A percentile compares a stretch with the other conserved stretches of the same genome.
Conservation (phyloP, 2,113 vertebrate genomes). For the Aphyosemion australe region DNA sequence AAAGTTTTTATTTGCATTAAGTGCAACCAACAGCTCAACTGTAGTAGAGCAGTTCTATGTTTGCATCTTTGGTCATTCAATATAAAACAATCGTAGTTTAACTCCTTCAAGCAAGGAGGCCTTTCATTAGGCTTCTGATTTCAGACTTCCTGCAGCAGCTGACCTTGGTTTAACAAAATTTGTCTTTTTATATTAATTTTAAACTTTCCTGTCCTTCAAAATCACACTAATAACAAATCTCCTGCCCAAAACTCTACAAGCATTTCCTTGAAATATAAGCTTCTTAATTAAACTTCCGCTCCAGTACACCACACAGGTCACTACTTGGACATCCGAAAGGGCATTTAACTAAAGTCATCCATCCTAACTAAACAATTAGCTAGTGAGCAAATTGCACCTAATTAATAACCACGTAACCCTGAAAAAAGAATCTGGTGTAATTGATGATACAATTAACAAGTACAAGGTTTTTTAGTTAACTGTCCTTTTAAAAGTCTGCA, state of each 20-base stretch:
- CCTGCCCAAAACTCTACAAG: neutral
- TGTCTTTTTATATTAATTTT: too few species aligned
- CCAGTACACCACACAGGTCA: conserved; percentile 23
- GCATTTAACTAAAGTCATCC: conserved; percentile 21
- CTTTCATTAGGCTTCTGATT: too few species aligned
- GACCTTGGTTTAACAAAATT: too few species aligned
- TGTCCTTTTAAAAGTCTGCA: conserved; percentile 52
- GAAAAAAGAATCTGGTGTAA: conserved; percentile 46
- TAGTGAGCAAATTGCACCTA: conserved; percentile 15
- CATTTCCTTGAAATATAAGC: conserved; percentile 19
- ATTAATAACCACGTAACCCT: conserved; percentile 46
- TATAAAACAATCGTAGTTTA: too few species aligned
- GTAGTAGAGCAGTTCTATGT: too few species aligned
- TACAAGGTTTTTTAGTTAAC: conserved; percentile 50
- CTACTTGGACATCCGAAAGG: conserved; percentile 2
- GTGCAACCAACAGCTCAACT: too few species aligned
- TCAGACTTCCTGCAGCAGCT: too few species aligned
- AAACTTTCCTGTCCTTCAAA: neutral
- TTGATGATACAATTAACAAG: conserved; percentile 66
- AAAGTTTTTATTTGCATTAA: too few species aligned
- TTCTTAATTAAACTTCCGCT: conserved; percentile 36
- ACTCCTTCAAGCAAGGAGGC: too few species aligned
- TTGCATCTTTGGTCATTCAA: too few species aligned
- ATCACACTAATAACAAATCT: neutral
- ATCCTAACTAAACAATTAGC: conserved; percentile 36